These are phyloP conservation scores for Mastomys coucha DNA, from an alignment of 2,113 vertebrate genomes.

Conservation along the genomic window DNA sequence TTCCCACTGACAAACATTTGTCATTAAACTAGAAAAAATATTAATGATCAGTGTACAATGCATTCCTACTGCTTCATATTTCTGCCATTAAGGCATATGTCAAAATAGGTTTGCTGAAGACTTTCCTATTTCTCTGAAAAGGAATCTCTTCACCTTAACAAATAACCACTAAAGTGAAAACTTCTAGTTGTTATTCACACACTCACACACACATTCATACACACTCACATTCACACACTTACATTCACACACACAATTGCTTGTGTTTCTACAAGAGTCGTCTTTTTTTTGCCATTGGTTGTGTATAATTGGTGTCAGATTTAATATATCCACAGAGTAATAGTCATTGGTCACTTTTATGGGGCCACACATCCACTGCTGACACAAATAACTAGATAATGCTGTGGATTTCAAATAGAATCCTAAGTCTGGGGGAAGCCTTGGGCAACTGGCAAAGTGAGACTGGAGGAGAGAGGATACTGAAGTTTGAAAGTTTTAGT, in stretches of 20 bases:
- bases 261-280: neutral
- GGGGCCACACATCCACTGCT: neutral
- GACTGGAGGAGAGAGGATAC: neutral
- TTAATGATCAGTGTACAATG: conserved; percentile 45
- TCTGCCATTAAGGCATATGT: neutral
- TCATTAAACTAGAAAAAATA: conserved; percentile 46
- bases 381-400: neutral
- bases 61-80: conserved; percentile 28
- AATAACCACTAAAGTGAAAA: neutral
- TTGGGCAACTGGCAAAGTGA: neutral
- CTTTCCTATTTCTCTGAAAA: neutral
- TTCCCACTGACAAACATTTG: conserved; percentile 45
- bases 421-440: conserved; percentile 22
- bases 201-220: neutral
- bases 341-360: neutral
- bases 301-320: neutral
- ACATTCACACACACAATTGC: neutral
- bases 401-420: neutral
- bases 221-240: neutral
- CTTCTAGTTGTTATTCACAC: conserved; percentile 26
- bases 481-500: neutral
- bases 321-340: neutral
- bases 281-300: conserved; percentile 19
- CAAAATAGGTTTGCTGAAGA: conserved; percentile 9
- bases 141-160: neutral